These are phyloP conservation scores for Prionace glauca DNA, from an alignment of 2,797 vertebrate species.

Conservation along the genomic window DNA sequence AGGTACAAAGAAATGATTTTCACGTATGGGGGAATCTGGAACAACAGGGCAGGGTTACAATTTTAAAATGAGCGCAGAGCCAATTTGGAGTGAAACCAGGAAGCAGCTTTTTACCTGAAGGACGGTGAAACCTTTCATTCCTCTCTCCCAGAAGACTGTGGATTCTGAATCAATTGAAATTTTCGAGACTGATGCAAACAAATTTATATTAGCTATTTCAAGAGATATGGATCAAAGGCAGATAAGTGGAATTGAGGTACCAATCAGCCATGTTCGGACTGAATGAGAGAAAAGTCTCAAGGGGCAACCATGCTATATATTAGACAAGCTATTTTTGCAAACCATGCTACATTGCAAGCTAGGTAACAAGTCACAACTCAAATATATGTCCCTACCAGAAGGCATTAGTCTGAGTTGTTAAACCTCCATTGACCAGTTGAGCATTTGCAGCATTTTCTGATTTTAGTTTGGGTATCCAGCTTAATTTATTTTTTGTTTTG, in stretches of 20 bases:
- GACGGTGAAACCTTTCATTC: neutral
- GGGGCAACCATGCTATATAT: neutral
- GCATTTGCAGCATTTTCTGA: neutral
- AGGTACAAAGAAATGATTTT: neutral
- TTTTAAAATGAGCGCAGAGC: neutral
- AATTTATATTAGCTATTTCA: neutral
- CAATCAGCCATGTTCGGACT: neutral
- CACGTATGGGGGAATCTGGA: neutral
- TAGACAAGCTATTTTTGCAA: neutral
- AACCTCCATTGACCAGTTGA: neutral
- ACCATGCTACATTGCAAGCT: neutral
- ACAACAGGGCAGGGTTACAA: neutral
- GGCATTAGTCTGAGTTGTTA: neutral
- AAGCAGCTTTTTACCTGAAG: neutral
- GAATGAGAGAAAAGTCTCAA: neutral
- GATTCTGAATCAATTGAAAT: neutral
- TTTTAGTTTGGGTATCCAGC: neutral
- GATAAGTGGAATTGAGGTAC: neutral
- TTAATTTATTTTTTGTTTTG: neutral
- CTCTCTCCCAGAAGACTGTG: neutral
- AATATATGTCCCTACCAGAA: neutral
- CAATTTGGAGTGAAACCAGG: neutral
- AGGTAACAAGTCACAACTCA: neutral
- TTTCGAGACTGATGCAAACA: neutral
- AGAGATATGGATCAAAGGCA: neutral